Evolutionary conservation across 1,140 invertebrate genomes (phyloP), one percentile per base, ranked within the genome.

Genomic region (Panagrolaimus sp.): DNA sequence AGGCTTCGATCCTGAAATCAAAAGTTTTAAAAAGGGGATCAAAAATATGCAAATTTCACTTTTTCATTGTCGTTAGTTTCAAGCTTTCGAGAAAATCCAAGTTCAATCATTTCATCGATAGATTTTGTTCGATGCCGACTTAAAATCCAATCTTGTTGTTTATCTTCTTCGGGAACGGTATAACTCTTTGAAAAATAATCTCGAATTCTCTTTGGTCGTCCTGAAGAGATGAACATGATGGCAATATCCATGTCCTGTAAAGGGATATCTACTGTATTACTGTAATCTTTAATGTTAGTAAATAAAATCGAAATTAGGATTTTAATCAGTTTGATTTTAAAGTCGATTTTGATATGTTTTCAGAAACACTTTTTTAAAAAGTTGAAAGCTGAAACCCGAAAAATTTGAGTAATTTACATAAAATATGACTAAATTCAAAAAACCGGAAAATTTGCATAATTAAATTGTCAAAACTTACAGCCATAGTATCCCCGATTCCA

Each of bases 401-500:
- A n/a, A n/a, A n/a, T n/a, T n/a, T n/a, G n/a, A n/a, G n/a, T n/a
- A n/a, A n/a, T n/a, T n/a, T n/a, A n/a, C n/a, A n/a, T n/a, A n/a
- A n/a, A n/a, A n/a, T n/a, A n/a, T n/a, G n/a, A n/a, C n/a, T n/a
- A n/a, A n/a, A n/a, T n/a, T n/a, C n/a, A n/a, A n/a, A n/a, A n/a
- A n/a, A n/a, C n/a, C n/a, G n/a, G n/a, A 38, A 38, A 38, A 4
- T 38, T 38, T 38, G 7, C 2, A 38, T 38, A 4, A 4, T 38
- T 38, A 7, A 7, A 4, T 38, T 38, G 2, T 38, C 7, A 21
- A 4, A 58, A 58, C 69, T 63, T 62, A 81, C 77, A 38, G 45
- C 43, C 77, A 78, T 78, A 46, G 46, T 73, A 38, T 81, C 78
- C 17, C 77, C 77, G 58, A 81, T 77, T 28, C 78, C 78, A 26